Evolutionary conservation across 2,888 invertebrate species (phyloP), one percentile per base, ranked within the genome.

Genomic region (Oxyscelio sp.): DNA sequence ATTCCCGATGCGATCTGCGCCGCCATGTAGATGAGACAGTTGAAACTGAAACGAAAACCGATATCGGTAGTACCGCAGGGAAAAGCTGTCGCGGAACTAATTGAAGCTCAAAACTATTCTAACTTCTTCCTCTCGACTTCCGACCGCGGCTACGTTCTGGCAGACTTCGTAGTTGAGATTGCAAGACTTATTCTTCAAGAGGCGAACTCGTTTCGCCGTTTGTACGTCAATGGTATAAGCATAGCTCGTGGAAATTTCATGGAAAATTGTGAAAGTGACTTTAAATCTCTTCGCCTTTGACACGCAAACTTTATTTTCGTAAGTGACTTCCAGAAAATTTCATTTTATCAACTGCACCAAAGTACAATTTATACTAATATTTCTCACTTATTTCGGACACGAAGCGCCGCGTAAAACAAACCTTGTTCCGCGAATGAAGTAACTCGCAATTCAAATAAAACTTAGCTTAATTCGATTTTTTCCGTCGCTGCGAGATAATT

Each of bases 1-100:
- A 98, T 98, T 13, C 98, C 98, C 3, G 97, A 97, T 1, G 98
- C 97, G 86, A 98, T 96, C 94, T 98, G 98, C 70, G 96, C 96
- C 54, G 97, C 97, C 94, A 98, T 96, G 94, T 97, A 97, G 87
- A 98, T 95, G 92, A 98, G 95, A 94, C 96, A 96, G 92, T 96
- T 96, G 94, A 96, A 96, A 92, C 96, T 96, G 94, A 73, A 94
- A 95, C 87, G 89, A 89, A 87, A 88, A 89, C 77, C 80, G 80
- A 85, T 85, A 78, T 73, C 63, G 65, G 68, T 63, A 43, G 61
- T 78, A 83, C 75, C 75, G 13, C 74, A 59, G 79, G 79, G 79
- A 79, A 83, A 79, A 79, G 65, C 79, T 70, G 73, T 54, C 59
- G 68, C 52, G 66, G 45, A 73, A 83, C 83, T 84, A 86, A 81